These are phyloP conservation scores for Episyrphus balteatus DNA, from an alignment of 1,140 invertebrate species.

Conservation along the genomic window DNA sequence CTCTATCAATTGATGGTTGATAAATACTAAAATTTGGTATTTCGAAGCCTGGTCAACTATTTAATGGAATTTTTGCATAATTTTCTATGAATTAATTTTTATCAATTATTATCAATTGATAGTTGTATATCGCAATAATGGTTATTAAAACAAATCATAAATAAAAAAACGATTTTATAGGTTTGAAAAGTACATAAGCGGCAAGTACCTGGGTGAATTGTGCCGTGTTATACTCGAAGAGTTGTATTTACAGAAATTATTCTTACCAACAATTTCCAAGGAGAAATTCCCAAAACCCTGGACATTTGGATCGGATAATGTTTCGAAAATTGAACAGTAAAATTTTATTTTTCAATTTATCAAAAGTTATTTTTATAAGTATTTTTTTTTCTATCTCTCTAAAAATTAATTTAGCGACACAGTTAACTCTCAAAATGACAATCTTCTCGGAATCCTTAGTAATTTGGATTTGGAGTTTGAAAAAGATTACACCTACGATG, in stretches of 20 bases:
- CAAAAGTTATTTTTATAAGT: background rate
- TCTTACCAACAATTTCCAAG: slow-evolving; percentile 56
- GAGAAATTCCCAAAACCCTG: slow-evolving; percentile 52
- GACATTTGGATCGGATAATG: slow-evolving; percentile 76
- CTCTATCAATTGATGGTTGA: too few relatives aligned
- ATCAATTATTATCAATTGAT: background rate
- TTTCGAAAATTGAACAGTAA: slow-evolving; percentile 80
- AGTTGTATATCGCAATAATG: too few relatives aligned
- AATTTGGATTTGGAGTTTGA: background rate
- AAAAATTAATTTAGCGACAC: too few relatives aligned
- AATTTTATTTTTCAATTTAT: slow-evolving; percentile 11
- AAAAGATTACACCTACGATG: slow-evolving; percentile 5
- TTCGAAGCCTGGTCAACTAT: too few relatives aligned
- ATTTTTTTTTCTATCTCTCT: too few relatives aligned
- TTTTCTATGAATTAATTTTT: background rate
- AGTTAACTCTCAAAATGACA: too few relatives aligned
- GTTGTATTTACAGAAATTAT: slow-evolving; percentile 53
- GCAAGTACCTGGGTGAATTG: slow-evolving; percentile 80
- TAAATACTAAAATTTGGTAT: too few relatives aligned
- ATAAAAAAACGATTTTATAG: too few relatives aligned
- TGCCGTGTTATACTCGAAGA: slow-evolving; percentile 56
- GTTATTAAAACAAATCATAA: too few relatives aligned
- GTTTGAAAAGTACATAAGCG: slow-evolving; percentile 83
- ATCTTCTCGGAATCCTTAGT: too few relatives aligned
- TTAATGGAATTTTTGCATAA: background rate